These are phyloP conservation scores for Cantharis lateralis DNA, from an alignment of 2,888 invertebrate species.

Conservation along the genomic window DNA sequence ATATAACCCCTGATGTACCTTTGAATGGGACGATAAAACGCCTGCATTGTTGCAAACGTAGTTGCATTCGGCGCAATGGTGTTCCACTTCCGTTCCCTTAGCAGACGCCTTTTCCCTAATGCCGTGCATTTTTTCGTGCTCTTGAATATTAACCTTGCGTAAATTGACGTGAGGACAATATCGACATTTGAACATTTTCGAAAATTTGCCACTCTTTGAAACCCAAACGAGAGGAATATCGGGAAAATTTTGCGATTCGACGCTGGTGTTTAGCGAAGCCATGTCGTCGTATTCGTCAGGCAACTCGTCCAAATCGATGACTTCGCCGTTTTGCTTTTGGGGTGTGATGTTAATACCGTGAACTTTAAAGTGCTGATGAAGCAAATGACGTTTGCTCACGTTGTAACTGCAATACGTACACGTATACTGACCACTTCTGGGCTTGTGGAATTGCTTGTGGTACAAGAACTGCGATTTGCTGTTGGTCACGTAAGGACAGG, in stretches of 20 bases:
- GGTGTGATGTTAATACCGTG: constrained; percentile 65
- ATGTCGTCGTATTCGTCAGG: constrained; percentile 50
- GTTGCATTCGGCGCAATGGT: constrained; percentile 78
- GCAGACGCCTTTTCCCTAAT: constrained; percentile 49
- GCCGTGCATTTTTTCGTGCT: constrained; percentile 83
- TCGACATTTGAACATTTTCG: constrained; percentile 84
- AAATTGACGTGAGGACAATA: constrained; percentile 84
- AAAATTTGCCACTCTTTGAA: constrained; percentile 71
- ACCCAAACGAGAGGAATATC: constrained; percentile 80
- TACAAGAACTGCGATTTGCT: constrained; percentile 85
- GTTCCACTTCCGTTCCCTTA: constrained; percentile 59
- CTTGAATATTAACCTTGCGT: constrained; percentile 78
- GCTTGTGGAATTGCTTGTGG: constrained; percentile 84
- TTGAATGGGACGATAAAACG: constrained; percentile 72
- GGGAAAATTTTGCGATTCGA: constrained; percentile 58
- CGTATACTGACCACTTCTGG: constrained; percentile 75
- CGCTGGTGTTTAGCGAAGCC: constrained; percentile 27
- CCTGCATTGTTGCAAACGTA: constrained; percentile 76
- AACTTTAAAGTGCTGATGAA: constrained; percentile 83
- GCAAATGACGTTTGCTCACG: constrained; percentile 76
- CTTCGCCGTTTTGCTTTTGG: constrained; percentile 54
- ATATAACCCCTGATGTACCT: constrained; percentile 73
- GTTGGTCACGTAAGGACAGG: constrained; percentile 84
- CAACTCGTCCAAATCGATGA: constrained; percentile 47
- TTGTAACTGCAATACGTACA: constrained; percentile 83